Evolutionary conservation across 2,888 invertebrate genomes (phyloP).

Genomic region (Blastobasis lacticolella): DNA sequence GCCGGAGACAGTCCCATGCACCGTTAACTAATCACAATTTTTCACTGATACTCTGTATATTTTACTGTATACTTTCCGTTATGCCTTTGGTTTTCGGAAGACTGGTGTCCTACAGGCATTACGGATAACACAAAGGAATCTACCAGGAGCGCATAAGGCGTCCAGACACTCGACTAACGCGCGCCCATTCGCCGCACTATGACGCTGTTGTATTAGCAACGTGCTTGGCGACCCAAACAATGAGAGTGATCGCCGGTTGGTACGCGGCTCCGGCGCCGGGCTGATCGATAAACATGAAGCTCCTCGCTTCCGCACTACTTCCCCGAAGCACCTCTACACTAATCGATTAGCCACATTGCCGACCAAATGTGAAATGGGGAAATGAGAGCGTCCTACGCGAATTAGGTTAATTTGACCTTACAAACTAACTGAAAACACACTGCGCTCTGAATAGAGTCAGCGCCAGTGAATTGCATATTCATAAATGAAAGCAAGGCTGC

Average conservation of each 20-base stretch:
- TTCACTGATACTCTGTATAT: constrained; percentile 15
- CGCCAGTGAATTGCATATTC: constrained; percentile 7
- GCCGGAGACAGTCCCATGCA: constrained; percentile 12
- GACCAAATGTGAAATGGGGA: constrained; percentile 12
- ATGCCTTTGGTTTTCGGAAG: no score
- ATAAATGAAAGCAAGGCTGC: constrained; percentile 8
- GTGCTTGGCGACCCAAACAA: constrained; percentile 62
- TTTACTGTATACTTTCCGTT: no score
- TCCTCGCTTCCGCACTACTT: constrained; percentile 39
- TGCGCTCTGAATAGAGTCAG: constrained; percentile 4
- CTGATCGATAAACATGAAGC: constrained; percentile 51
- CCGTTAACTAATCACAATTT: constrained; percentile 11
- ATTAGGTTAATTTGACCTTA: constrained; percentile 25
- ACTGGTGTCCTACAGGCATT: no score
- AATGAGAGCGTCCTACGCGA: constrained; percentile 22
- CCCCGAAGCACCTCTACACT: constrained; percentile 15
- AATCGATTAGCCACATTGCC: constrained; percentile 11
- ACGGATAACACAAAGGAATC: no score
- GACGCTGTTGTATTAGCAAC: constrained; percentile 56
- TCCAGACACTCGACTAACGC: constrained; percentile 48
- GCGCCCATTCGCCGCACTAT: constrained; percentile 49
- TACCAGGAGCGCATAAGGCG: constrained; percentile 32
- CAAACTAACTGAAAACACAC: constrained; percentile 1
- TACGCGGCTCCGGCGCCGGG: constrained; percentile 47
- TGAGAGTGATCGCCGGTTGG: constrained; percentile 68